phyloP scores from a whole-genome alignment of 2,888 invertebrate species.

The Eristalis arbustorum region DNA sequence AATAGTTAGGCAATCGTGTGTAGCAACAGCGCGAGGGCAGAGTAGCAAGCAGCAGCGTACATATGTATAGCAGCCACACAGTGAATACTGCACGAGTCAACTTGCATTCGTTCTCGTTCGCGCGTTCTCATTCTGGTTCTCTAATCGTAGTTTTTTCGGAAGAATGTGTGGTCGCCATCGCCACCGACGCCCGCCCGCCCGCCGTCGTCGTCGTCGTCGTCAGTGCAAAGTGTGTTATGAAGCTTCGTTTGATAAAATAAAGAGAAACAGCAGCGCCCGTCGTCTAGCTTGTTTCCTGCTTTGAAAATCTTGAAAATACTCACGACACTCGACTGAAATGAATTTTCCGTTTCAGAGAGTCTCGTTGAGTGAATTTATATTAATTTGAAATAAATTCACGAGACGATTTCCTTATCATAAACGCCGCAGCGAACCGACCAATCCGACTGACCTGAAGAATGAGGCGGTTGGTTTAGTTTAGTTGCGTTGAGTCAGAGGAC shows the following conservation, averaged over 20 bases:
- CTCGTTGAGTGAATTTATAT: slow-evolving; percentile 8
- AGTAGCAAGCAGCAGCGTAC: neutral
- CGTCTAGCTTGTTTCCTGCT: slow-evolving; percentile 26
- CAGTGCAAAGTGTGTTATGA: neutral
- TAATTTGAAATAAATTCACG: slow-evolving; percentile 5
- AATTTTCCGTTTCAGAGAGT: slow-evolving; percentile 18
- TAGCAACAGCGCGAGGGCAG: slow-evolving; percentile 40
- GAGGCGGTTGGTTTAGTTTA: slow-evolving; percentile 7
- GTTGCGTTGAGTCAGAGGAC: slow-evolving; percentile 26
- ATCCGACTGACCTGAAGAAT: neutral
- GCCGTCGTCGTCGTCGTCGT: neutral
- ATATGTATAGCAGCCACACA: neutral
- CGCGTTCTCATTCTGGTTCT: slow-evolving; percentile 6
- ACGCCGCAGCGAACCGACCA: neutral
- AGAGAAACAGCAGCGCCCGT: neutral
- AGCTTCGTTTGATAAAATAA: neutral
- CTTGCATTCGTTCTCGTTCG: slow-evolving; percentile 39
- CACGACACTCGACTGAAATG: neutral
- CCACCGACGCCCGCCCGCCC: neutral
- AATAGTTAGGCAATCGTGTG: slow-evolving; percentile 61
- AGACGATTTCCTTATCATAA: slow-evolving; percentile 12
- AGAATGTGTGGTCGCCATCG: slow-evolving; percentile 26
- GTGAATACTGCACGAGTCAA: slow-evolving; percentile 53
- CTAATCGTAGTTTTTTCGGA: slow-evolving; percentile 3
- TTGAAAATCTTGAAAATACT: slow-evolving; percentile 28